Conservation (phyloP, 2,797 vertebrate species). For the Schizothorax lantsangensis region DNA sequence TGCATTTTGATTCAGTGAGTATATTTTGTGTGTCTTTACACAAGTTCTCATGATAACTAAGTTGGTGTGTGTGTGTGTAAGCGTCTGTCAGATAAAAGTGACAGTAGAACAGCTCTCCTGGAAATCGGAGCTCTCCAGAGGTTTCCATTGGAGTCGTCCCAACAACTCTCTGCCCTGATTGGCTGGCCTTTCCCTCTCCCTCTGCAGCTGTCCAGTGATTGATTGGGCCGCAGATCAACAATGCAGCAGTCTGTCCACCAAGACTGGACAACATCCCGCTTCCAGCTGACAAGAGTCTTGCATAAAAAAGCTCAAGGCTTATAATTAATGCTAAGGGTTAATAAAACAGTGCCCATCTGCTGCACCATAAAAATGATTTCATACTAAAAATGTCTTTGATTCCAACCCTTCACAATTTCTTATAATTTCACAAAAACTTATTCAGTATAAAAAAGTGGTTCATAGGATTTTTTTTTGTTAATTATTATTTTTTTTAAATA, state of each 20-base stretch:
- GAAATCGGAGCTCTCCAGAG: slow-evolving; percentile 35
- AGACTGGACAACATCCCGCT: slow-evolving; percentile 43
- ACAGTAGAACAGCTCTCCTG: slow-evolving; percentile 63
- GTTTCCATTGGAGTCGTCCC: slow-evolving; percentile 37
- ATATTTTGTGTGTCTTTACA: neutral
- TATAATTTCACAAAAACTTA: too few relatives aligned
- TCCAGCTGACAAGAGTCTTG: neutral
- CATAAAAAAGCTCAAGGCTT: neutral
- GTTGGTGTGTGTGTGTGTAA: slow-evolving; percentile 41
- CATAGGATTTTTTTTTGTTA: too few relatives aligned
- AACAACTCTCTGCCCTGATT: slow-evolving; percentile 40
- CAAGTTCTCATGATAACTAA: neutral
- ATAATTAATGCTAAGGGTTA: neutral
- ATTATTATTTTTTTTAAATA: neutral
- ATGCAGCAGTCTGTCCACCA: slow-evolving; percentile 52
- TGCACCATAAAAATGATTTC: neutral
- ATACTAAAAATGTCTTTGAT: neutral
- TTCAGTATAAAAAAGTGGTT: neutral
- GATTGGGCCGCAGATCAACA: slow-evolving; percentile 58
- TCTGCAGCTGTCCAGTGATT: slow-evolving; percentile 59
- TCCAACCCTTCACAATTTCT: neutral
- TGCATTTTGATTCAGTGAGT: neutral
- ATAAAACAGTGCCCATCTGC: neutral
- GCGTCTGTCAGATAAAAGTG: slow-evolving; percentile 69
- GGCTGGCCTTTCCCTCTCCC: slow-evolving; percentile 43